Evolutionary conservation across 1,140 invertebrate genomes (phyloP).

Genomic region (Anastatus disparis): DNA sequence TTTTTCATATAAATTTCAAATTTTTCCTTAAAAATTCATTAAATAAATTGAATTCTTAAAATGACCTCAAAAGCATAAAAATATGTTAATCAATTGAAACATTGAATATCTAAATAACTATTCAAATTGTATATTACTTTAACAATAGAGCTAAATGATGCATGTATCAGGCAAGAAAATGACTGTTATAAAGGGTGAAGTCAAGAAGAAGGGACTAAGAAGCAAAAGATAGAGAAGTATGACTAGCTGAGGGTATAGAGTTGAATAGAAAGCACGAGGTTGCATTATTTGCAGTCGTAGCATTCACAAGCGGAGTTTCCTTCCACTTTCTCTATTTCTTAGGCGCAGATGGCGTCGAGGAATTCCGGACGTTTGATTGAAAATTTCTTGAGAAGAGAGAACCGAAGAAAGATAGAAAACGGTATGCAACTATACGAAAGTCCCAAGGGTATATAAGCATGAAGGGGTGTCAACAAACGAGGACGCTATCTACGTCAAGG

Average conservation of each 20-base stretch:
- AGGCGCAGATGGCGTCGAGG: constrained; percentile 57
- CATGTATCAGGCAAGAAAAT: no score
- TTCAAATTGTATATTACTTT: no score
- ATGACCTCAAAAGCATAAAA: no score
- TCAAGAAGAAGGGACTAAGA: neutral
- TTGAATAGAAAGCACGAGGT: constrained; percentile 10
- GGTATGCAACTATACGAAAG: constrained; percentile 40
- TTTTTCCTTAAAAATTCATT: no score
- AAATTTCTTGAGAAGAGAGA: constrained; percentile 65
- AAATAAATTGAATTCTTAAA: no score
- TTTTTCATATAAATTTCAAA: no score
- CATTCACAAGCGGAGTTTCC: constrained; percentile 46
- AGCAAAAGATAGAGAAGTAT: neutral
- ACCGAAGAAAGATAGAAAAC: no score
- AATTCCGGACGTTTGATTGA: constrained; percentile 66
- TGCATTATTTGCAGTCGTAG: constrained; percentile 31
- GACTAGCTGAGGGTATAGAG: constrained; percentile 1
- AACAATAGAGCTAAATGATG: no score
- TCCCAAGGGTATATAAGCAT: constrained; percentile 1
- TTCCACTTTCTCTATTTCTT: no score
- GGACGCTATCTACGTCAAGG: constrained; percentile 9
- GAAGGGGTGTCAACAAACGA: neutral
- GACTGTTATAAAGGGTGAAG: neutral
- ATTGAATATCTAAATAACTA: no score
- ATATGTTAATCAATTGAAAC: no score